A percentile compares a stretch with the other conserved stretches of the same genome.
Evolutionary conservation across 2,797 vertebrate species (phyloP).

Genomic region (Orestias chungarensis): DNA sequence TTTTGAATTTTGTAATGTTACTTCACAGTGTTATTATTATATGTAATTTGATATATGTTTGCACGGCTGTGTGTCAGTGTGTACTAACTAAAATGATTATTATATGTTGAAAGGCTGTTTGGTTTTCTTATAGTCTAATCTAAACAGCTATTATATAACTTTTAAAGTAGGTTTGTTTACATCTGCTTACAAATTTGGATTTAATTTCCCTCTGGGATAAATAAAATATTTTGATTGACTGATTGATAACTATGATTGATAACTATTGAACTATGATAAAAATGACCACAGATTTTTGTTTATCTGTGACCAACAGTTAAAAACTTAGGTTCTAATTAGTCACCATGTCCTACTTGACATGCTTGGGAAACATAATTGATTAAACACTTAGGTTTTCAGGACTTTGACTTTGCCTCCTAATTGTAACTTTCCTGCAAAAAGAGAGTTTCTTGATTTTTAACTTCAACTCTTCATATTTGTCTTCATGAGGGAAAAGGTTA

Average conservation of each 20-base stretch:
- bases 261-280: neutral
- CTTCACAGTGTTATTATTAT: neutral
- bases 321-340: constrained; percentile 34
- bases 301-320: constrained; percentile 9
- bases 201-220: too few relatives aligned
- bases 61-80: neutral
- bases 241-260: too few relatives aligned
- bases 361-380: constrained; percentile 31
- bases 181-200: neutral
- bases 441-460: constrained; percentile 23
- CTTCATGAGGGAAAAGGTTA: constrained; percentile 1
- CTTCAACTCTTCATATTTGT: neutral
- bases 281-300: neutral
- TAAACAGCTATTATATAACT: neutral
- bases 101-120: neutral
- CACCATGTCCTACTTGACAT: constrained; percentile 22
- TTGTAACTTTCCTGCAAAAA: constrained; percentile 25
- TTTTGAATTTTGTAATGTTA: neutral
- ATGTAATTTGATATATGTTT: too few relatives aligned
- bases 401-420: constrained; percentile 9
- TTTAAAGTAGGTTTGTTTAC: neutral
- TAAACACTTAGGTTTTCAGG: constrained; percentile 17
- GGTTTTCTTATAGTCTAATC: neutral
- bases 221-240: too few relatives aligned
- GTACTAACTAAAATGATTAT: neutral